Conservation (phyloP, 2,888 invertebrate genomes). For the Pachycephus smyrnensis region DNA sequence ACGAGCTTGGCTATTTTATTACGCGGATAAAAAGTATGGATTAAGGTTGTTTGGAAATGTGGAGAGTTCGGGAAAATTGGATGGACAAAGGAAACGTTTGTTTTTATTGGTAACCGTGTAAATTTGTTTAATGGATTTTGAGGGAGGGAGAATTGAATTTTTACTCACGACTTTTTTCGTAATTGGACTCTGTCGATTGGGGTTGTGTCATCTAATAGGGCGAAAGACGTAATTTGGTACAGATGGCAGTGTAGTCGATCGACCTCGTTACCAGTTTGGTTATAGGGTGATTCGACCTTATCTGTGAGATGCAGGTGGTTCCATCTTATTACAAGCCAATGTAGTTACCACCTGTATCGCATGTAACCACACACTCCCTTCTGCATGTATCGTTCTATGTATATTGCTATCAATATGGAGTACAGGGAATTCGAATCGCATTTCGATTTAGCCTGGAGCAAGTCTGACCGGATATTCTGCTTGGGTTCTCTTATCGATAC, state of each 20-base stretch:
- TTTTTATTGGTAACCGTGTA: neutral
- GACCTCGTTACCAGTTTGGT: neutral
- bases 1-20: neutral
- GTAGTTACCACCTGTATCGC: neutral
- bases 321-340: slow-evolving; percentile 1
- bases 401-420: neutral
- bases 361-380: neutral
- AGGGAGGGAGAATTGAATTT: neutral
- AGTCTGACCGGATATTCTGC: neutral
- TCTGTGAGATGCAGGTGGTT: slow-evolving; percentile 3
- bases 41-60: neutral
- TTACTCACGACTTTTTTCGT: neutral
- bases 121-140: neutral
- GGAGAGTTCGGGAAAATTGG: neutral
- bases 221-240: neutral
- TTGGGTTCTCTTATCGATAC: neutral
- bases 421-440: neutral
- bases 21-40: neutral
- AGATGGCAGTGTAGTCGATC: neutral
- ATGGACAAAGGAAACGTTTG: neutral
- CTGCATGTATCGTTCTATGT: neutral
- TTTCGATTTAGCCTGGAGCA: neutral
- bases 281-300: neutral
- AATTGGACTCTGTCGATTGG: neutral
- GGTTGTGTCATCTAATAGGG: neutral